Percentiles rank a stretch among this genome's conserved stretches.
These are phyloP conservation scores for Polyergus mexicanus DNA, from an alignment of 1,140 invertebrate species.

Conservation along the genomic window DNA sequence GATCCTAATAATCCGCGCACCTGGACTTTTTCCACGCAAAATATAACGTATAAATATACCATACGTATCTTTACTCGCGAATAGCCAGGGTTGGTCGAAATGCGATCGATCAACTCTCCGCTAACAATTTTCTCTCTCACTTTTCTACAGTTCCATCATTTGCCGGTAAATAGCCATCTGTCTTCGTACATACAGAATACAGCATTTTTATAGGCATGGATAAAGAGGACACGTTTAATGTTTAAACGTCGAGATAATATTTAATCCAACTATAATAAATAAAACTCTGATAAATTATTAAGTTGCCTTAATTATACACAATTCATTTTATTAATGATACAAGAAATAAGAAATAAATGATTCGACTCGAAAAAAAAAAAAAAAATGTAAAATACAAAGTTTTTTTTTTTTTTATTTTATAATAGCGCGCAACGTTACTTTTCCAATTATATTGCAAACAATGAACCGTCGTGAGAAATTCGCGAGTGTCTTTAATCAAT, in stretches of 20 bases:
- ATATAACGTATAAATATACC: slow-evolving; percentile 27
- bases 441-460: slow-evolving; percentile 23
- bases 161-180: slow-evolving; percentile 26
- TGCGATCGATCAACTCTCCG: slow-evolving; percentile 47
- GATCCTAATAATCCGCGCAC: slow-evolving; percentile 27
- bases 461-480: slow-evolving; percentile 1
- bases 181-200: slow-evolving; percentile 15
- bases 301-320: neutral
- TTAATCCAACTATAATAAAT: slow-evolving; percentile 5
- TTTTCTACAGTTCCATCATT: slow-evolving; percentile 31
- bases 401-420: neutral
- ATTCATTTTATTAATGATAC: neutral
- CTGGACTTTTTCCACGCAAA: slow-evolving; percentile 48
- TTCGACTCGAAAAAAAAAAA: neutral
- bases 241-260: slow-evolving; percentile 59
- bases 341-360: neutral
- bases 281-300: neutral
- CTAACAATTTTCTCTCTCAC: slow-evolving; percentile 38
- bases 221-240: slow-evolving; percentile 19
- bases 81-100: slow-evolving; percentile 32
- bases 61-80: slow-evolving; percentile 18
- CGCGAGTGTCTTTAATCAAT: slow-evolving; percentile 11
- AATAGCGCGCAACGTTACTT: neutral
- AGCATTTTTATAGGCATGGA: slow-evolving; percentile 24
- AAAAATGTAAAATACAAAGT: neutral